Percentiles rank a stretch among this genome's conserved stretches.
Conservation (phyloP, 1,140 invertebrate species). For the Battus philenor region DNA sequence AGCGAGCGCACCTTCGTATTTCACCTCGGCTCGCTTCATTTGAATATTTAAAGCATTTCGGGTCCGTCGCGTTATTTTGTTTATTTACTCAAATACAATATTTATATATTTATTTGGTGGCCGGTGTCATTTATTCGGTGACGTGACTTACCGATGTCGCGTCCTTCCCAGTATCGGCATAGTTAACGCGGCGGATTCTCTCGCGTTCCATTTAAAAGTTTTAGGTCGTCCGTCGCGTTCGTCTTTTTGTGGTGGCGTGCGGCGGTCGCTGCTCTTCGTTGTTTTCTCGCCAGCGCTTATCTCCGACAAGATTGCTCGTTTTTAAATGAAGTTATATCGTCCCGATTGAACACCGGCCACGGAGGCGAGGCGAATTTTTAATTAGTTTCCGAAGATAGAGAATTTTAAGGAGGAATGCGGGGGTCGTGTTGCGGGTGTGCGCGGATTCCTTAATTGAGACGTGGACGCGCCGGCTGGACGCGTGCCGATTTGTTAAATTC, state of each 20-base stretch:
- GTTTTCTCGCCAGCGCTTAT: conserved; percentile 72
- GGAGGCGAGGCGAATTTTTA: conserved; percentile 74
- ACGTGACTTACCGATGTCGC: conserved; percentile 73
- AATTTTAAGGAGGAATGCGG: conserved; percentile 68
- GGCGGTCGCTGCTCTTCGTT: conserved; percentile 70
- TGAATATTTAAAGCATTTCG: conserved; percentile 75
- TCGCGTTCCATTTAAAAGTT: conserved; percentile 72
- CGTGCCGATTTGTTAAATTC: conserved; percentile 48
- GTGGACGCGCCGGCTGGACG: conserved; percentile 35
- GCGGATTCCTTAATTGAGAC: conserved; percentile 68
- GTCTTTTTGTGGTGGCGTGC: conserved; percentile 49
- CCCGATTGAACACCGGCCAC: conserved; percentile 64
- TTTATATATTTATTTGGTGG: conserved; percentile 69
- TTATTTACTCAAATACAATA: conserved; percentile 73
- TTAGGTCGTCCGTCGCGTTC: conserved; percentile 55
- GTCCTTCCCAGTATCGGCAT: conserved; percentile 73
- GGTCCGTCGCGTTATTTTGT: conserved; percentile 63
- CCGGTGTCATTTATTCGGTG: conserved; percentile 68
- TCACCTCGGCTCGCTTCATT: conserved; percentile 73
- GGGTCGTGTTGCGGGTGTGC: conserved; percentile 54
- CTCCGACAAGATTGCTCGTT: conserved; percentile 72
- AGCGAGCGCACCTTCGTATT: conserved; percentile 72
- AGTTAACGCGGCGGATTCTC: conserved; percentile 70
- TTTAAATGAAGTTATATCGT: conserved; percentile 75
- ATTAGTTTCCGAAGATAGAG: conserved; percentile 74